Evolutionary conservation across 1,140 invertebrate genomes (phyloP), one percentile per base, ranked within the genome.

Genomic region (Tenebrio molitor): DNA sequence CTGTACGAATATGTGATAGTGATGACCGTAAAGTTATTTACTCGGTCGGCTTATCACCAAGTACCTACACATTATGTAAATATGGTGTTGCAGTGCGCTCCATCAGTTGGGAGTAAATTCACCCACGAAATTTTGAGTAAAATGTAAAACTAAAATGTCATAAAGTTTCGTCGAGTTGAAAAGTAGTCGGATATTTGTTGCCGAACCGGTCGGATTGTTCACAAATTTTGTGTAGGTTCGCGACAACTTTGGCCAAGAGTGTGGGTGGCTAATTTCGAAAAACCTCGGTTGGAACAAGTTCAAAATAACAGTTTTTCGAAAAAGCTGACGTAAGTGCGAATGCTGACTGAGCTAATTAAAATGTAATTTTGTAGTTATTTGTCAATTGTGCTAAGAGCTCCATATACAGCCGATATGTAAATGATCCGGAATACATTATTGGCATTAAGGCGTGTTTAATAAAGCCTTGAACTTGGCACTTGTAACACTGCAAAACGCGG

Each of bases 401-500:
- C 19, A 29, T 8, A 23, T 17, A 29, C 44, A 25, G 19, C 50
- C 7, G 15, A 58, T 29, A 58, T 58, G 50, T 58, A 58, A 58
- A 58, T 33, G 23, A 5, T 25, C 29, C 6, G 12, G 50, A 58
- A 58, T 58, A 58, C 23, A 58, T 58, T 58, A 58, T 23, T 1
- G 44, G 10, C 50, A 58, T 58, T 29, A 29, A 58, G 50, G 50
- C 50, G 50, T 58, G 50, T 29, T 58, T 14, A 58, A 58, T 25
- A 58, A 50, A 58, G 21, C 50, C 50, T 58, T 58, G 50, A 58
- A 58, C 50, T 58, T 33, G 50, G 23, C 23, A 58, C 21, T 50
- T 23, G 44, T 50, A 50, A 17, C 42, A 15, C 21, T 50, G 23
- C 50, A 29, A 58, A 58, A 58, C n/a, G 14, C n/a, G n/a, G n/a